Evolutionary conservation across 1,140 invertebrate genomes (phyloP), one percentile per base, ranked within the genome.

Genomic region (Drosophila lini): DNA sequence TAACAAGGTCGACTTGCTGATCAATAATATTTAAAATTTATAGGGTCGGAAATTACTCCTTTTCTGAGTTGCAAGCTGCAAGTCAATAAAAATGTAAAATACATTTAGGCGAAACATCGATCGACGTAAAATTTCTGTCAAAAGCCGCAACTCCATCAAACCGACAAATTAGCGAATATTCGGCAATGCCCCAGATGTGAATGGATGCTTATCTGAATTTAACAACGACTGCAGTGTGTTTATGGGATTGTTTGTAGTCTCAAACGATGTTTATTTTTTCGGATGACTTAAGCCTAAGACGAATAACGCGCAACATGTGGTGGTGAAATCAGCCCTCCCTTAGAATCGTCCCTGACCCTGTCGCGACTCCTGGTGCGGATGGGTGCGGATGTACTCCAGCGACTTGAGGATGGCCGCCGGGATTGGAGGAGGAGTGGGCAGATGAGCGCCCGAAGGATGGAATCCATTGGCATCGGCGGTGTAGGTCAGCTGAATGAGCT

Each of bases 401-500:
- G 94, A 93, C 74, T 93, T 93, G 44, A 94, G 93, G 58, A 96
- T 95, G 52, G 94, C 94, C 56, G 77, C 94, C 97, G 93, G 98
- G 97, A 93, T 97, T 94, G 94, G 91, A 50, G 96, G 96, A 13
- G 96, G 95, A 1, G 96, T 96, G 44, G 96, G 96, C 19, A 97
- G 92, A 86, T 96, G 96, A 4, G 94, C 94, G 28, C 96, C 96
- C 58, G 94, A 91, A 1, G 96, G 95, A 62, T 95, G 95, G 93
- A 96, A 97, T 28, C 96, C 96, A 61, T 95, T 95, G 80, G 96
- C 96, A 80, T 97, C 96, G 13, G 96, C 96, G 2, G 95, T 95
- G 93, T 97, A 97, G 8, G 92, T 93, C 9, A 95, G 74, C 31
- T 92, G 84, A 34, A 94, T 92, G 2, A 90, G 90, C 74, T 92